These are phyloP conservation scores for Cephalopholis sonnerati DNA, from an alignment of 2,113 vertebrate genomes.

Conservation along the genomic window DNA sequence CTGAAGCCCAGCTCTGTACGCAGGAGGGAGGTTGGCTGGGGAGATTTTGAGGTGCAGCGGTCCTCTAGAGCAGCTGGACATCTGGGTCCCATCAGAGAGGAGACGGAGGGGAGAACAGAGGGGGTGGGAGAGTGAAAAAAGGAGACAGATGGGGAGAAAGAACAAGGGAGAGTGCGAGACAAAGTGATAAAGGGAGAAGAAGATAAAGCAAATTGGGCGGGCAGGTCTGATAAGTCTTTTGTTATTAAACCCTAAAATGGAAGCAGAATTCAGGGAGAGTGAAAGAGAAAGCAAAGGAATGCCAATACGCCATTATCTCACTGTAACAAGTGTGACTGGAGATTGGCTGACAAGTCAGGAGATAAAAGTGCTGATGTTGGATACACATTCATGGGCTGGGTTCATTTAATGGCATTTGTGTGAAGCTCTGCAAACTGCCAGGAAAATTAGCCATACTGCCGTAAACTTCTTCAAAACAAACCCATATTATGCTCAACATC, in stretches of 20 bases:
- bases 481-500: background rate
- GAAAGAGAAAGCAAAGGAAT: constrained; percentile 28
- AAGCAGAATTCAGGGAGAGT: constrained; percentile 39
- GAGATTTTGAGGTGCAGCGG: constrained; percentile 37
- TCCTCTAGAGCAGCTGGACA: constrained; percentile 60
- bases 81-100: constrained; percentile 74
- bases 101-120: constrained; percentile 30
- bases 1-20: constrained; percentile 21
- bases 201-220: constrained; percentile 66
- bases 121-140: constrained; percentile 41
- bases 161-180: constrained; percentile 43
- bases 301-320: constrained; percentile 35
- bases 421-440: constrained; percentile 47
- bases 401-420: constrained; percentile 28
- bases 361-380: constrained; percentile 55
- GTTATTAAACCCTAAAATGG: constrained; percentile 60
- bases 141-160: constrained; percentile 68
- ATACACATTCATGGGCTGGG: constrained; percentile 28
- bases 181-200: constrained; percentile 55
- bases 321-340: constrained; percentile 51
- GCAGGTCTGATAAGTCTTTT: constrained; percentile 57
- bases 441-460: background rate
- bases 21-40: constrained; percentile 13
- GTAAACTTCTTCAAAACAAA: background rate
- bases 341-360: constrained; percentile 47